These are phyloP conservation scores for Camptogramma bilineatum DNA, from an alignment of 2,888 invertebrate species.

Conservation along the genomic window DNA sequence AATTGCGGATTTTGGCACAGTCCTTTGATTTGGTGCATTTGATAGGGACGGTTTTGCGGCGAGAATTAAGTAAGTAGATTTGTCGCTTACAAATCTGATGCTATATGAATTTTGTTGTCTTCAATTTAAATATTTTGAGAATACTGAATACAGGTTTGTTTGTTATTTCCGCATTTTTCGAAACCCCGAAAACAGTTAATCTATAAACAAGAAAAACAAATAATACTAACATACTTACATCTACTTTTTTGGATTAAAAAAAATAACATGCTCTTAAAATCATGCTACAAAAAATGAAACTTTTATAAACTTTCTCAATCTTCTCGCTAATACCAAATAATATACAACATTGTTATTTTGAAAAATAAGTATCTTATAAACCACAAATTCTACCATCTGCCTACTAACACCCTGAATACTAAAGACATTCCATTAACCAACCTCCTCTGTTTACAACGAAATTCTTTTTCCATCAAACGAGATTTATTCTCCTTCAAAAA, in stretches of 20 bases:
- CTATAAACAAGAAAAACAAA: too few relatives aligned
- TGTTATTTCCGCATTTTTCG: too few relatives aligned
- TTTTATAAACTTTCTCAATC: too few relatives aligned
- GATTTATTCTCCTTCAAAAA: slow-evolving; percentile 79
- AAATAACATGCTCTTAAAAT: too few relatives aligned
- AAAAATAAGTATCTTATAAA: background rate
- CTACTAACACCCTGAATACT: slow-evolving; percentile 67
- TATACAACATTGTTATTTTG: too few relatives aligned
- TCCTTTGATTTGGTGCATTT: slow-evolving; percentile 64
- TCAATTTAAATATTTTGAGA: background rate
- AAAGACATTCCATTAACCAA: slow-evolving; percentile 75
- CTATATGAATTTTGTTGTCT: slow-evolving; percentile 17
- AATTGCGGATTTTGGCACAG: slow-evolving; percentile 66
- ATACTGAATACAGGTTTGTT: background rate
- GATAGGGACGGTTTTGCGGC: slow-evolving; percentile 42
- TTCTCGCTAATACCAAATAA: too few relatives aligned
- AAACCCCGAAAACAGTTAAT: too few relatives aligned
- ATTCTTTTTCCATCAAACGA: slow-evolving; percentile 81
- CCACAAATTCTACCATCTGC: slow-evolving; percentile 44
- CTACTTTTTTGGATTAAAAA: too few relatives aligned
- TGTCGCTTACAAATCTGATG: slow-evolving; percentile 13
- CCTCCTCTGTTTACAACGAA: slow-evolving; percentile 71
- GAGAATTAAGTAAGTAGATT: slow-evolving; percentile 26
- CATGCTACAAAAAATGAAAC: too few relatives aligned
- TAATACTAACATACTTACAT: too few relatives aligned